Percentiles rank a stretch among this genome's conserved stretches.
These are phyloP conservation scores for Otocyon megalotis DNA, from an alignment of 2,113 vertebrate genomes.

Conservation along the genomic window DNA sequence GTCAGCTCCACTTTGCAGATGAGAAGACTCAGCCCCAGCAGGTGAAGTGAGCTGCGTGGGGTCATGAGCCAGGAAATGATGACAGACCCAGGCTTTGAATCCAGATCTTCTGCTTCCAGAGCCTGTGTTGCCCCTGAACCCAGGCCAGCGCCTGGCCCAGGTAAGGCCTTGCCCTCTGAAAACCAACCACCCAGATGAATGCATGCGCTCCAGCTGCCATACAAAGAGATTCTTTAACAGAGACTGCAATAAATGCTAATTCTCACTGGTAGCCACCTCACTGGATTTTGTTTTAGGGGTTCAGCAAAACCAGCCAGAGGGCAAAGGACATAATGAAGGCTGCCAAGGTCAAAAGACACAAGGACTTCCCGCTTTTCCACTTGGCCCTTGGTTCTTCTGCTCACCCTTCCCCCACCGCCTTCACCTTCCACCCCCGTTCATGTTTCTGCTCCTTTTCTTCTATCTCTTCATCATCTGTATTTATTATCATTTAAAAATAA, in stretches of 20 bases:
- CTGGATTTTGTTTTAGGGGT: not conserved
- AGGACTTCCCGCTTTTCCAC: fast-evolving
- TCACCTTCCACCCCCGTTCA: not conserved
- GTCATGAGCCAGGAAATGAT: not conserved
- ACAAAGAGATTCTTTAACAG: not conserved
- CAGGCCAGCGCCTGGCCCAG: not conserved
- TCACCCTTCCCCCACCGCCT: not conserved
- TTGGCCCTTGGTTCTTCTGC: not conserved
- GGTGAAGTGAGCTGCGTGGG: not conserved
- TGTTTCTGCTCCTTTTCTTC: not conserved
- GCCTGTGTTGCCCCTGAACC: not conserved
- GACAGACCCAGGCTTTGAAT: not conserved
- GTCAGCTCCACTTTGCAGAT: not conserved
- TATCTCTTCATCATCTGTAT: not conserved
- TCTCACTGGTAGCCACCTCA: not conserved
- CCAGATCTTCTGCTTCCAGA: not conserved
- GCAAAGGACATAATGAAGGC: not conserved
- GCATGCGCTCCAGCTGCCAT: fast-evolving
- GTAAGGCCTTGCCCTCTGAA: not conserved
- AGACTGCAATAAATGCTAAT: not conserved
- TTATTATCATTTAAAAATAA: constrained; percentile 63
- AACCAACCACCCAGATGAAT: not conserved
- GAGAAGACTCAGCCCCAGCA: not conserved
- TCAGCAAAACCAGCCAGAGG: not conserved
- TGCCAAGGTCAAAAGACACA: not conserved